phyloP scores from a whole-genome alignment of 2,888 invertebrate species.

The Sceliomorpha sp. region DNA sequence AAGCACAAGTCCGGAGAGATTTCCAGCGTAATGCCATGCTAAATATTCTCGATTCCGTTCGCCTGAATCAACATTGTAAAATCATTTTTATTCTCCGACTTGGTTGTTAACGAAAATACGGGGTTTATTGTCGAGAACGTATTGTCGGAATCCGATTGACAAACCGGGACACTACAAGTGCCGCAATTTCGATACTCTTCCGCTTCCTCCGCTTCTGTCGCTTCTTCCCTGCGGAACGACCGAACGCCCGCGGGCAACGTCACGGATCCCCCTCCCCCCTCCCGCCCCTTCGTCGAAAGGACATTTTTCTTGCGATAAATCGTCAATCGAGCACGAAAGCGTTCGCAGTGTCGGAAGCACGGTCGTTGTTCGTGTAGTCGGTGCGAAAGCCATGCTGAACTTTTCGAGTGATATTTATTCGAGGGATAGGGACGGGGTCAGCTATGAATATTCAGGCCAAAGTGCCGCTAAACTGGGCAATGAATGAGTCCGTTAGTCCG shows the following conservation, averaged over 20 bases:
- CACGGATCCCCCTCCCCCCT: too few species aligned
- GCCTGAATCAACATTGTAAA: constrained; percentile 16
- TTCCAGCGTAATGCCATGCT: constrained; percentile 28
- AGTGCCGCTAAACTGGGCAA: constrained; percentile 78
- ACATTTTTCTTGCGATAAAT: constrained; percentile 49
- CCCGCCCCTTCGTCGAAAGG: too few species aligned
- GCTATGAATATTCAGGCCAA: constrained; percentile 78
- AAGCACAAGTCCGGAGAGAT: constrained; percentile 31
- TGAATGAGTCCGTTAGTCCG: constrained; percentile 75
- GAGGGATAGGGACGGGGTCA: constrained; percentile 66
- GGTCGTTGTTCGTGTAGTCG: constrained; percentile 51
- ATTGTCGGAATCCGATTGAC: not conserved
- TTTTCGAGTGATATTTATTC: constrained; percentile 78
- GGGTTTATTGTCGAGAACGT: not conserved
- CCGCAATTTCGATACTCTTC: too few species aligned
- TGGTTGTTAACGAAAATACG: constrained; percentile 30
- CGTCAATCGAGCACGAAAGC: constrained; percentile 52
- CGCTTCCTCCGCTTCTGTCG: too few species aligned
- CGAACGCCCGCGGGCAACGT: too few species aligned
- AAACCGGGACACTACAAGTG: too few species aligned
- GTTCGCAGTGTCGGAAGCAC: constrained; percentile 51
- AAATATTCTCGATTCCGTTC: constrained; percentile 27
- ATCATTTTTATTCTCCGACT: constrained; percentile 29
- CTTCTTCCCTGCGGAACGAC: too few species aligned
- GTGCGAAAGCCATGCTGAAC: constrained; percentile 66